Evolutionary conservation across 2,797 vertebrate species (phyloP), one percentile per base, ranked within the genome.

Genomic region (Poecilia wingei): DNA sequence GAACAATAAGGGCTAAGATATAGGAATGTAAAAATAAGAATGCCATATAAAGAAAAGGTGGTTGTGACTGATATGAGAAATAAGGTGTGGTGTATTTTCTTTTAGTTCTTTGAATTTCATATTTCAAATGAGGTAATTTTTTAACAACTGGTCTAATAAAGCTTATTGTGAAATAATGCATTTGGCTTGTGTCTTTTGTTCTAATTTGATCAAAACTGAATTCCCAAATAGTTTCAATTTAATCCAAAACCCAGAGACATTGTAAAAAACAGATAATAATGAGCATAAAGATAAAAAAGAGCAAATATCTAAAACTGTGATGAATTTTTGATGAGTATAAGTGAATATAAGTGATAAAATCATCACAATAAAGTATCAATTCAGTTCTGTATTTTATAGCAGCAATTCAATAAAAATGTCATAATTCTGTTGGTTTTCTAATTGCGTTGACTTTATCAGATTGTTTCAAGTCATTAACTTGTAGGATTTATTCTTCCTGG

Each of bases 121-220:
- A 59, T 36, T 72, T 77, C 4, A 3, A 70, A 76, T 41, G 6
- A 76, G 25, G 59, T 12, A 16, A 1, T 31, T 74, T 43, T 80
- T n/a, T 31, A 61, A 74, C 53, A 51, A 77, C 16, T 36, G 33
- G 69, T 49, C 80, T 64, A 86, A 89, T 89, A 83, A 89, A 88
- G 71, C 22, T 76, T 51, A 79, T 73, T 39, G 69, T 79, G 64
- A 31, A 28, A 70, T 4, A 20, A 43, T 9, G 2, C 1, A 6
- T 22, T 20, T 69, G 31, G 2, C 10, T 41, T 7, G 3, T n/a
- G 28, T 77, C 13, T 51, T 43, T 69, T 51, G 14, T n/a, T 25
- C 8, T 5, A 3, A 31, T 22, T 61, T 33, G 43, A 43, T 14
- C 22, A 41, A 6, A 69, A 43, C 4, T 43, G 1, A 66, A 1